A percentile compares a stretch with the other conserved stretches of the same genome.
Conservation (phyloP, 1,140 invertebrate species). For the Hyposmocoma kahamanoa region DNA sequence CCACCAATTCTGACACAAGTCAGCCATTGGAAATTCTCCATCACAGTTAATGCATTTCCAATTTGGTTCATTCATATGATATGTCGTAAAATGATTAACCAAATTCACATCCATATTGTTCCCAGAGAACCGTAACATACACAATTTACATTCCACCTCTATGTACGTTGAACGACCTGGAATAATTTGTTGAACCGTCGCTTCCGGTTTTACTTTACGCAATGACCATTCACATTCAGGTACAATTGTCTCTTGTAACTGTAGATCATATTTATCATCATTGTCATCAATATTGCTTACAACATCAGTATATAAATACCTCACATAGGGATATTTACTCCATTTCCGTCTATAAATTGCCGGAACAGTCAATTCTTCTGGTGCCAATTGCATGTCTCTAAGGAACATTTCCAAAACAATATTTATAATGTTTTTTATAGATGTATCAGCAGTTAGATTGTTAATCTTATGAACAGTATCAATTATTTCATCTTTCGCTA, state of each 20-base stretch:
- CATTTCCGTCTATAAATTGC: slow-evolving; percentile 21
- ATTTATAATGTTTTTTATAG: neutral
- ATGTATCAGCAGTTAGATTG: neutral
- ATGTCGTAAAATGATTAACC: slow-evolving; percentile 23
- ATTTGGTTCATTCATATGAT: slow-evolving; percentile 23
- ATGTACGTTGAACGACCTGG: neutral
- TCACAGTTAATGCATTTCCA: slow-evolving; percentile 35
- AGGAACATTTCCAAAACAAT: slow-evolving; percentile 22
- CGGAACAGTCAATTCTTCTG: slow-evolving; percentile 5
- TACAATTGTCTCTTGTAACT: slow-evolving; percentile 34
- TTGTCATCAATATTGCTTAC: neutral
- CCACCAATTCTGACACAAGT: slow-evolving; percentile 31
- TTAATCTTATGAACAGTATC: neutral
- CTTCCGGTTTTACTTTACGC: neutral
- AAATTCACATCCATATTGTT: slow-evolving; percentile 2
- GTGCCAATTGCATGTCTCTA: slow-evolving; percentile 17
- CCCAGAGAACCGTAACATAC: slow-evolving; percentile 17
- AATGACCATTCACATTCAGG: slow-evolving; percentile 23
- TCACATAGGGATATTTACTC: slow-evolving; percentile 35
- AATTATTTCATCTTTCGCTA: neutral
- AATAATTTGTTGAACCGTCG: neutral
- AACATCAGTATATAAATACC: slow-evolving; percentile 32
- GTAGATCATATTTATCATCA: slow-evolving; percentile 32
- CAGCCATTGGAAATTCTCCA: slow-evolving; percentile 18
- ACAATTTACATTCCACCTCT: slow-evolving; percentile 20